Evolutionary conservation across 2,113 vertebrate genomes (phyloP), one percentile per base, ranked within the genome.

Genomic region (Corapipo altera): DNA sequence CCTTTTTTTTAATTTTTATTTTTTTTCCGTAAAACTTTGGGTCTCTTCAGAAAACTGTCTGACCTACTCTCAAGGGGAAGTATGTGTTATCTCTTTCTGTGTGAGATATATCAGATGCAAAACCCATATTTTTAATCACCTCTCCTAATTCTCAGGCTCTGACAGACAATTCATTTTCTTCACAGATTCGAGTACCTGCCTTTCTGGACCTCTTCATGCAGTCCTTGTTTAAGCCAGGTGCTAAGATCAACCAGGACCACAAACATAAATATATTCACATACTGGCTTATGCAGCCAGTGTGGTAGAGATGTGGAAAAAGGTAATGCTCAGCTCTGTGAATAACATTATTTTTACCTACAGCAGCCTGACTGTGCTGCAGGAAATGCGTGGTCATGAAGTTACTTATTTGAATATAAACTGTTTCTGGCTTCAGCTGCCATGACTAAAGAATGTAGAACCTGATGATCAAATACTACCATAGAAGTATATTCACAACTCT

Each of bases 191-290:
- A 81, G 99, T 99, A 21, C 99, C 99, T 3, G 99, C 99, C 44
- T 99, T 99, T 95, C 96, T 99, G 90, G 99, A 99, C 92, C 98
- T 99, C 51, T 99, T 99, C 94, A 99, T 99, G 99, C 99, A 99
- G 97, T 99, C 99, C 0, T 98, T 99, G 49, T 99, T 99, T 85
- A 99, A 99, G 51, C 99, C 99, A 0, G 99, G 99, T 24, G 99
- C 99, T n/a, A 99, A 99, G 96, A 99, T 99, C 95, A 99, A 99
- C 98, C 99, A 99, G 95, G 99, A 99, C 95, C 99, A 99, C 80
- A 99, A 99, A 89, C 99, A 99, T 97, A 99, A 99, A 93, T 99
- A 99, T 86, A 99, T 99, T 94, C 99, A 99, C 96, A 99, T 99
- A 91, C 83, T 99, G 97, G 99, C 99, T 1, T 99, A 99, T 3